Percentiles rank a stretch among this genome's conserved stretches.
Evolutionary conservation across 2,113 vertebrate genomes (phyloP).

Genomic region (Paratilapia polleni): DNA sequence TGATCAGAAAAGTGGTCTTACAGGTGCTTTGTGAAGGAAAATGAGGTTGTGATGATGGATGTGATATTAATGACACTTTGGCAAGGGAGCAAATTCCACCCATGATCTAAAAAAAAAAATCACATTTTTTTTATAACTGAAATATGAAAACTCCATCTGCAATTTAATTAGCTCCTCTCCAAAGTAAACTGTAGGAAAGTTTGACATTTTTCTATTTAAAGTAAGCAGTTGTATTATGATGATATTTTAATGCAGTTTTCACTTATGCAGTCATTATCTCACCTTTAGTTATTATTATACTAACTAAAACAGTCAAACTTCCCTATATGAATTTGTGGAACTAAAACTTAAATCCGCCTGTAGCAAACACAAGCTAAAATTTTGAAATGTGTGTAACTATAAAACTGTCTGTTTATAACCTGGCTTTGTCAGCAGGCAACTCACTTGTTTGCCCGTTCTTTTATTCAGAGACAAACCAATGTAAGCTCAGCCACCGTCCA

Average conservation of each 20-base stretch:
- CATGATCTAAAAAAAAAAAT: neutral
- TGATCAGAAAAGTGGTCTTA: neutral
- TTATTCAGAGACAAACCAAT: slow-evolving; percentile 55
- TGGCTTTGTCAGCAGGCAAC: neutral
- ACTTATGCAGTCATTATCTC: neutral
- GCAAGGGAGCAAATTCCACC: neutral
- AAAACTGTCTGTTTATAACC: neutral
- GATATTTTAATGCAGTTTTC: neutral
- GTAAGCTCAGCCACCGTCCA: slow-evolving; percentile 57
- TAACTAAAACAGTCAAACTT: neutral
- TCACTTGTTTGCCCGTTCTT: slow-evolving; percentile 7
- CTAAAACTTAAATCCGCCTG: neutral
- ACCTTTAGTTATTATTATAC: neutral
- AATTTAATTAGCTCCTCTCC: too few relatives aligned
- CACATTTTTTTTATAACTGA: neutral
- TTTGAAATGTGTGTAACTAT: neutral
- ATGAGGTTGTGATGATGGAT: slow-evolving; percentile 14
- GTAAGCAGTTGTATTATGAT: neutral
- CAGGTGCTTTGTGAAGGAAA: neutral
- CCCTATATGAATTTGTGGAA: neutral
- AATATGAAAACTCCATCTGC: too few relatives aligned
- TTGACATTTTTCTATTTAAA: neutral
- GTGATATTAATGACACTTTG: neutral
- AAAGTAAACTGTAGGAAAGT: too few relatives aligned
- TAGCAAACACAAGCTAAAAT: neutral